Conservation (phyloP, 2,797 vertebrate genomes). For the Xerus rutilus region DNA sequence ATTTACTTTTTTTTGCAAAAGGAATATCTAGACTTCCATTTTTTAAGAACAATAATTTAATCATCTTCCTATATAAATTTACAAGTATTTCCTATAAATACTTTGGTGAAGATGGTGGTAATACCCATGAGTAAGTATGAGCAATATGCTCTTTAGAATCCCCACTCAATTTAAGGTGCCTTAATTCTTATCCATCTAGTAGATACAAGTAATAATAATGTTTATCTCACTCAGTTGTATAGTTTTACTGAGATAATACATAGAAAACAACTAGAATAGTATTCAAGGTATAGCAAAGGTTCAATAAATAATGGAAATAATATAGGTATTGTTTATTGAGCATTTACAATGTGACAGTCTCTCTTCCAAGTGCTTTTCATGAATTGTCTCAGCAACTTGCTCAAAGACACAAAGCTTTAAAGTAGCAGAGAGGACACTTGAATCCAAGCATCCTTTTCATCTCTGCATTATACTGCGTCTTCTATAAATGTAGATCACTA, state of each 20-base stretch:
- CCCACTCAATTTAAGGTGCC: not conserved
- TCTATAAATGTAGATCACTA: not conserved
- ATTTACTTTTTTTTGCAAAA: slow-evolving; percentile 23
- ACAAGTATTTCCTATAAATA: not conserved
- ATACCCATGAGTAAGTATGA: not conserved
- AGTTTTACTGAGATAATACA: not conserved
- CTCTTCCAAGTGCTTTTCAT: not conserved
- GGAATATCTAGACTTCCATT: not conserved
- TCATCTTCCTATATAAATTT: not conserved
- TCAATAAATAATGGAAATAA: not conserved
- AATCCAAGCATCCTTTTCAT: not conserved
- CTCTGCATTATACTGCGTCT: not conserved
- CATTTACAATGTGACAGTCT: not conserved
- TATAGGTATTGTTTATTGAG: not conserved
- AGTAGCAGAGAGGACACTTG: not conserved
- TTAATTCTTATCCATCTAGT: not conserved
- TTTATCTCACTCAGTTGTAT: not conserved
- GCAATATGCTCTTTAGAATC: not conserved
- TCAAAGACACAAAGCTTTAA: not conserved
- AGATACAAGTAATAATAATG: not conserved
- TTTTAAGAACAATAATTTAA: not conserved
- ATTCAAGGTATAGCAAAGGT: not conserved
- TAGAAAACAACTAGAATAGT: not conserved
- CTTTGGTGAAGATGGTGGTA: not conserved
- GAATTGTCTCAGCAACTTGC: not conserved